These are phyloP conservation scores for Pocillopora damicornis DNA, from an alignment of 64 coral and sea anemone genomes.

Conservation along the genomic window DNA sequence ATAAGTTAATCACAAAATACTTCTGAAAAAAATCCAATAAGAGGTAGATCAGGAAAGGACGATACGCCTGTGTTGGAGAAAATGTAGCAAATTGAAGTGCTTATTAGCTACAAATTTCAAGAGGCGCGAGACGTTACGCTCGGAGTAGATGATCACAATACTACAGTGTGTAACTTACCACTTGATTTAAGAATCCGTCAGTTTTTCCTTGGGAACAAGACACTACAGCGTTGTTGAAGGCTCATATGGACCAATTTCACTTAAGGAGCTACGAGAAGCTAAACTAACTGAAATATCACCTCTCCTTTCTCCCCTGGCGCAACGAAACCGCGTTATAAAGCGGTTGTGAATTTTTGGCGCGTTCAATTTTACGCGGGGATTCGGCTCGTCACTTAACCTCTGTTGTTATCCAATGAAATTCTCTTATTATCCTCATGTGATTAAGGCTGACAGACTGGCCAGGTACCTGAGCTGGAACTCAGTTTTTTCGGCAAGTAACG, in stretches of 20 bases:
- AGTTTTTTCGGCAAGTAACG: not conserved
- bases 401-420: slow-evolving; percentile 61
- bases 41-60: not conserved
- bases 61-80: not conserved
- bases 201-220: not conserved
- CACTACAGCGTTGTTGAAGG: not conserved
- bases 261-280: not conserved
- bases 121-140: not conserved
- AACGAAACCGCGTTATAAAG: slow-evolving; percentile 56
- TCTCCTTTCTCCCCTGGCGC: slow-evolving; percentile 17
- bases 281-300: slow-evolving; percentile 16
- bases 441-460: not conserved
- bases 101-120: too few relatives aligned
- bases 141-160: slow-evolving; percentile 6
- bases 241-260: slow-evolving; percentile 11
- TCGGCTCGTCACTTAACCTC: slow-evolving; percentile 15
- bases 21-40: not conserved
- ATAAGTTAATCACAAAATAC: not conserved
- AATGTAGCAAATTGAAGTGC: not conserved
- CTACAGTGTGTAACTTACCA: slow-evolving; percentile 17
- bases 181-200: slow-evolving; percentile 7
- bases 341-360: slow-evolving; percentile 97
- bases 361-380: slow-evolving; percentile 99
- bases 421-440: slow-evolving; percentile 47
- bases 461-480: slow-evolving; percentile 27